Evolutionary conservation across 2,797 vertebrate genomes (phyloP).

Genomic region (Acipenser ruthenus): DNA sequence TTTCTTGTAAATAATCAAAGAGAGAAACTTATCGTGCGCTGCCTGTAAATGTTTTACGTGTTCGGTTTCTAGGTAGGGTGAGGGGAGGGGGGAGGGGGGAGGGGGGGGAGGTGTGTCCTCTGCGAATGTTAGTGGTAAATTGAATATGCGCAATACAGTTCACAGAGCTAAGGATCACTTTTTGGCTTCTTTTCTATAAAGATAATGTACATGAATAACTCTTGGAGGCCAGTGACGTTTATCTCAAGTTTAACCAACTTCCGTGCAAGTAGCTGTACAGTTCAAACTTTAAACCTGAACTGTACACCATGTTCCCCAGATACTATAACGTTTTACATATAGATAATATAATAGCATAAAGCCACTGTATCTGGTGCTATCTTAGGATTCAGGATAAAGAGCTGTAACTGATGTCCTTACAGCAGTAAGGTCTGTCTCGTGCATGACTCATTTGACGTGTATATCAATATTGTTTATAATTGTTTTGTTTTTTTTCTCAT

Average conservation of each 20-base stretch:
- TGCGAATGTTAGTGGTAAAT: not conserved
- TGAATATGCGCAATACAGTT: not conserved
- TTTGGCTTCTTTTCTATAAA: not conserved
- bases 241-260: not conserved
- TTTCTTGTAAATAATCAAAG: constrained; percentile 70
- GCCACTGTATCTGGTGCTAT: constrained; percentile 73
- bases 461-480: constrained; percentile 21
- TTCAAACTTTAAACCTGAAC: no score
- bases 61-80: constrained; percentile 40
- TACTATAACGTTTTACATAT: constrained; percentile 28
- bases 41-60: constrained; percentile 67
- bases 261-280: constrained; percentile 19
- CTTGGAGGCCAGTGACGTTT: constrained; percentile 8
- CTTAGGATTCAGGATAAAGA: constrained; percentile 55
- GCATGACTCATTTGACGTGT: constrained; percentile 37
- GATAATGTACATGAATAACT: not conserved
- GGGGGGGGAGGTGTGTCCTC: not conserved
- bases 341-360: constrained; percentile 30
- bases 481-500: constrained; percentile 11
- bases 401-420: constrained; percentile 41
- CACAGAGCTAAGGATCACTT: not conserved
- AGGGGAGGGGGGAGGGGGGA: not conserved
- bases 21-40: constrained; percentile 56
- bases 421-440: constrained; percentile 41
- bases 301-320: constrained; percentile 31